phyloP scores from a whole-genome alignment of 2,797 vertebrate species.

The Heteromormyrus szaboi region DNA sequence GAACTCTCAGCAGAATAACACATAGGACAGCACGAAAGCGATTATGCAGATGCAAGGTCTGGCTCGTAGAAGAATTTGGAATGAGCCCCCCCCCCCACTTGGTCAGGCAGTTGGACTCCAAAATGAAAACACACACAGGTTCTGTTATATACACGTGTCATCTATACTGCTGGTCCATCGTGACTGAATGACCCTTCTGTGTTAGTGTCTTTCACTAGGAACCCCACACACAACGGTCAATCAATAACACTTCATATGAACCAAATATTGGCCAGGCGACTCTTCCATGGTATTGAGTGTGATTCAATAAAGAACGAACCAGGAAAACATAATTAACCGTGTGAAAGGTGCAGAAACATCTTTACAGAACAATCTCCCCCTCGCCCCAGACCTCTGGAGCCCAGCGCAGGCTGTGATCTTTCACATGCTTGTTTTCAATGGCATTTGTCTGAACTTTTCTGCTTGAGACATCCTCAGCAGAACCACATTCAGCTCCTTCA shows the following conservation, averaged over 20 bases:
- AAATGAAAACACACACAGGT: not conserved
- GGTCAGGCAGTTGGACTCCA: not conserved
- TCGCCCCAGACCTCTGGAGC: not conserved
- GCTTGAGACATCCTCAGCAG: not conserved
- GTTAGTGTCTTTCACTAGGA: not conserved
- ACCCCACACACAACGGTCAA: not conserved
- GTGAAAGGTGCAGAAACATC: not conserved
- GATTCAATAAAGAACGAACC: not conserved
- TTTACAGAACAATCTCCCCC: not conserved
- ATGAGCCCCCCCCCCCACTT: not conserved
- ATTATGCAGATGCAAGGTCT: not conserved
- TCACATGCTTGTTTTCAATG: not conserved
- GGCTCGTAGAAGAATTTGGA: not conserved
- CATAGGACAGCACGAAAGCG: not conserved
- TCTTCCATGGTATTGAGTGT: not conserved
- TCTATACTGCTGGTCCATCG: not conserved
- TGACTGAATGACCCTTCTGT: not conserved
- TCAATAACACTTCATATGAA: not conserved
- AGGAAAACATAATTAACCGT: not conserved
- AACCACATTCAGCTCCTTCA: not conserved
- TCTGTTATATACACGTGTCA: not conserved
- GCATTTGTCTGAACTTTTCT: not conserved
- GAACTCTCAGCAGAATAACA: not conserved
- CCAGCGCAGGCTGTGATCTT: not conserved
- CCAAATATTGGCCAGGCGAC: not conserved